Conservation (phyloP, 2,797 vertebrate genomes). For the Cyprinella venusta region DNA sequence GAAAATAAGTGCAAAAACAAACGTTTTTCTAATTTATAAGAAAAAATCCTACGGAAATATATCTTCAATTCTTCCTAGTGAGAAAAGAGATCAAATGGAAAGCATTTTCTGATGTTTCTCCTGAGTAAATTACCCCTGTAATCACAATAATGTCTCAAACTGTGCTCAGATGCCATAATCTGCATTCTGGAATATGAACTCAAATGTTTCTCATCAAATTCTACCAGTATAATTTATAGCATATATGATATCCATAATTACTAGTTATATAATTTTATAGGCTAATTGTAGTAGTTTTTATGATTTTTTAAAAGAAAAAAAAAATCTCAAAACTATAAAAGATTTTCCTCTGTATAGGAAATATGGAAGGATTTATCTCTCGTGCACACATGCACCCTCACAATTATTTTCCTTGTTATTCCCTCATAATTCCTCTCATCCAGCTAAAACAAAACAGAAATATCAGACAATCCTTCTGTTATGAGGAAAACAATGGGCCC, state of each 20-base stretch:
- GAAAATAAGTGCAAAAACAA: not conserved
- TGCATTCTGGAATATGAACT: not conserved
- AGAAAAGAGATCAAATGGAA: not conserved
- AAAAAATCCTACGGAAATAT: not conserved
- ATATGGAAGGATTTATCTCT: not conserved
- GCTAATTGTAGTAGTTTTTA: not conserved
- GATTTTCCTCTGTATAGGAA: not conserved
- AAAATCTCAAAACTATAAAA: not conserved
- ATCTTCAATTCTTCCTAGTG: not conserved
- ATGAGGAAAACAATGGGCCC: conserved; percentile 16
- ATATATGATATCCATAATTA: not conserved
- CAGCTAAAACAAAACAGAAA: conserved; percentile 7
- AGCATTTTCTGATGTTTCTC: not conserved
- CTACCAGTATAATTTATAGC: not conserved
- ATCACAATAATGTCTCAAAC: not conserved
- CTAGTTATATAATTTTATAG: not conserved
- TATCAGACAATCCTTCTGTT: conserved; percentile 16
- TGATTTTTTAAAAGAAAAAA: not conserved
- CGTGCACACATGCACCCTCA: not conserved
- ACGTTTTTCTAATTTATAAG: not conserved
- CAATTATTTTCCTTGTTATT: not conserved
- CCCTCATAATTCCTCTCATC: not conserved
- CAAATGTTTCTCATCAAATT: not conserved
- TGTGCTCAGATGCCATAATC: not conserved
- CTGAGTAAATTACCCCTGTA: not conserved